These are phyloP conservation scores for Heteractis magnifica DNA, from an alignment of 92 coral and sea anemone species.

Conservation along the genomic window DNA sequence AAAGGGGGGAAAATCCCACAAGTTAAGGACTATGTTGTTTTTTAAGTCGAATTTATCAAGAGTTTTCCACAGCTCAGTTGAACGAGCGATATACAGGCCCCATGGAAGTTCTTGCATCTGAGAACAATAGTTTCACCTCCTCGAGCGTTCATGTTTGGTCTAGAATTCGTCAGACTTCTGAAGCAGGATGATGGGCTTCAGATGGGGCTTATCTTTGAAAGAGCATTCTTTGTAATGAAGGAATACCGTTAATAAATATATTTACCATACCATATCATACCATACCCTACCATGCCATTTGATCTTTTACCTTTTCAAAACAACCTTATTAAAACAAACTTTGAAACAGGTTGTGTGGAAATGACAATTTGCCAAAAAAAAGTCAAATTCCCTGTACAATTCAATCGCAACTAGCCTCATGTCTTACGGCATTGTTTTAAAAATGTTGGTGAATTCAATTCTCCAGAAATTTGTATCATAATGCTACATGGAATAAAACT, in stretches of 20 bases:
- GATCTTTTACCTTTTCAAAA: not conserved
- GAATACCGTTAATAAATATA: not conserved
- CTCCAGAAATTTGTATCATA: not conserved
- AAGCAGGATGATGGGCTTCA: too few relatives aligned
- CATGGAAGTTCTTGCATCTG: too few relatives aligned
- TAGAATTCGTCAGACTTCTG: too few relatives aligned
- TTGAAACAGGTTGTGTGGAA: not conserved
- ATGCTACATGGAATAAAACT: not conserved
- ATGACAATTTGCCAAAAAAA: not conserved
- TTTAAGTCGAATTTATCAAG: too few relatives aligned
- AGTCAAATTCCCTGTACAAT: not conserved
- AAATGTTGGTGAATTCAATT: not conserved
- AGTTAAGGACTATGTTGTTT: too few relatives aligned
- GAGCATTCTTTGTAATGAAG: too few relatives aligned
- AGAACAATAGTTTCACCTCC: too few relatives aligned
- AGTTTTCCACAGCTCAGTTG: too few relatives aligned
- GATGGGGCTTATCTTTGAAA: too few relatives aligned
- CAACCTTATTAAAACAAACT: not conserved
- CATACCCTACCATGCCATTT: not conserved
- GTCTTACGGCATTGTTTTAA: not conserved
- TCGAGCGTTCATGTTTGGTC: too few relatives aligned
- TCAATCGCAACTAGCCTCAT: not conserved
- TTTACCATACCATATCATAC: not conserved
- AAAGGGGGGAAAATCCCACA: not conserved
- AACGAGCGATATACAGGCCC: too few relatives aligned